Base-by-base conservation (phyloP, 2,113 vertebrate genomes). In the Typhlomys cinereus region DNA sequence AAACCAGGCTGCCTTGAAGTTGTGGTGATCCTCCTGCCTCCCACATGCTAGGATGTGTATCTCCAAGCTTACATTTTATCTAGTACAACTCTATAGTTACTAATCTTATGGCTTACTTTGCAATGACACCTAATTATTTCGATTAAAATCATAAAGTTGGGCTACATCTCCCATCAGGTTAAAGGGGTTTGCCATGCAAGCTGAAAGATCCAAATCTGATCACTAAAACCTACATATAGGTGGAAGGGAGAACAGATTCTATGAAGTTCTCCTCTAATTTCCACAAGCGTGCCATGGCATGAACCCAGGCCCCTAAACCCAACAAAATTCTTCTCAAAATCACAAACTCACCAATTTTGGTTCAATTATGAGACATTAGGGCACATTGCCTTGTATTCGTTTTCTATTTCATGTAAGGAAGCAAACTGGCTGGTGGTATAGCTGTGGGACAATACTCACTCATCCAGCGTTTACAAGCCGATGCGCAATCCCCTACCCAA, bases 41-140 rank as follows among this genome's bases (percentile, higher is more conserved):
- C 12, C 8, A 27, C 61, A 13, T 27, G 20, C 61, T 36, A 61
- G 5, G 13, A 25, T 36, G 15, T 67, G 50, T 46, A 21, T 46
- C 46, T 50, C 62, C 23, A n/a, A 69, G 62, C 25, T 84, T 27
- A 67, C 70, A 64, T 50, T 76, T 48, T 91, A 92, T n/a, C 74
- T n/a, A 54, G 12, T 46, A 83, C 6, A 54, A 59, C 12, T 59
- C 36, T 48, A 62, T 75, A 84, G 73, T 89, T 76, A 70, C 6
- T 87, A 52, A 93, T 54, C 14, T 88, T 82, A 36, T 18, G 89
- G n/a, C 20, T 48, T 79, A 79, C 29, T 78, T 88, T 80, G 36
- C 25, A 89, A 27, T 52, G 36, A 81, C 13, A 57, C 52, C 71
- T 48, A 78, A 92, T 48, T 92, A 86, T 71, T 76, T 81, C 64